Base-by-base conservation (phyloP, 2,888 invertebrate species). In the Onchidella celtica region DNA sequence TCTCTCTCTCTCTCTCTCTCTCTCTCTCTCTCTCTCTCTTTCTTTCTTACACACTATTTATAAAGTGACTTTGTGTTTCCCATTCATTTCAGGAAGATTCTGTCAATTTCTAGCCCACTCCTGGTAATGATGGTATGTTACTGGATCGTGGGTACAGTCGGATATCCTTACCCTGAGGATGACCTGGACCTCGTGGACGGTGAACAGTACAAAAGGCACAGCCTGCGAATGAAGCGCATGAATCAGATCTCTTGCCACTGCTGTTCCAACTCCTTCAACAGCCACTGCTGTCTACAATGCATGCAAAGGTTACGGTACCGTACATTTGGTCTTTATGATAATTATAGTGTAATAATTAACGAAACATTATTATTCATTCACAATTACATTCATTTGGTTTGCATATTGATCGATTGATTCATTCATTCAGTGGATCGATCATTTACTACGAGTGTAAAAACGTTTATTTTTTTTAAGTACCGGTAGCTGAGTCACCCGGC, bases 261-360 rank as follows among this genome's bases (percentile, higher is more conserved):
- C n/a, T 78, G 78, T 27, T 70, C 78, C 1, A 57, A 69, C 38
- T 78, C 78, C 2, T 78, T 78, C 40, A 70, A 78, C 47, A 70
- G 69, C 61, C 66, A 78, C n/a, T 78, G 78, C 27, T 78, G 78
- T 59, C 34, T 69, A 0, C 34, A 69, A 29, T 78, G 78, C 36
- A 70, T 69, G 70, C 27, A 59, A 34, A 78, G 70, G 70, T 55
- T 57, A 36, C 14, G 59, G 36, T 55, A 59, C n/a, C n/a, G n/a
- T n/a, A n/a, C n/a, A n/a, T n/a, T n/a, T n/a, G n/a, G n/a, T n/a
- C n/a, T n/a, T 3, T 24, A 59, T 4, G 27, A n/a, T 11, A 55
- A 14, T 55, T 55, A 59, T 24, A 59, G 59, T 14, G 3, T 59
- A 55, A 11, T 59, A 4, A 14, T 3, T n/a, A 27, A 4, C 27